phyloP scores from a whole-genome alignment of 1,140 invertebrate genomes.

The Rhagoletis zephyria region DNA sequence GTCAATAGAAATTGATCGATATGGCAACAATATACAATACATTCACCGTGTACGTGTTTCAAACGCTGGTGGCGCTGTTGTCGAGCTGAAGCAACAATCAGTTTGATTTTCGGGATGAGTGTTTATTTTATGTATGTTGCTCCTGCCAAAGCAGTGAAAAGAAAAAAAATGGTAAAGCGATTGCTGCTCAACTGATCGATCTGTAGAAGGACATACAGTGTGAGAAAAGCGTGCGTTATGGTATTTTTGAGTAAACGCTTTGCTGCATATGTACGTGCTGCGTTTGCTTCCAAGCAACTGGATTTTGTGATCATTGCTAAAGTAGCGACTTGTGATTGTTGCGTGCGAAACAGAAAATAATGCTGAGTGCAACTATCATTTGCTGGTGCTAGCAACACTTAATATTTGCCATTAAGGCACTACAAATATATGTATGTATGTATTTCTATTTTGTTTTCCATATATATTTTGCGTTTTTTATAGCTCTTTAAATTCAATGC shows the following conservation, averaged over 20 bases:
- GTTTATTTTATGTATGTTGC: neutral
- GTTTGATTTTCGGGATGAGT: neutral
- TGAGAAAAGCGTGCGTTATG: constrained; percentile 5
- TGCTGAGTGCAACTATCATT: too few relatives aligned
- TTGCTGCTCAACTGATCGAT: neutral
- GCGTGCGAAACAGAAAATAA: too few relatives aligned
- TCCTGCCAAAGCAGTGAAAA: constrained; percentile 5
- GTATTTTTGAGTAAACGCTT: constrained; percentile 7
- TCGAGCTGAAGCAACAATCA: neutral
- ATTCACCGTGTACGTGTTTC: too few relatives aligned
- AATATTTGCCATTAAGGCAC: constrained; percentile 6
- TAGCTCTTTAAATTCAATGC: neutral
- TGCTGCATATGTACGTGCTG: neutral
- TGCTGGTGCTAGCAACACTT: constrained; percentile 19
- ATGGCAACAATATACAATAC: neutral
- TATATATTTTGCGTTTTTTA: too few relatives aligned
- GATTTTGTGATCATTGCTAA: too few relatives aligned
- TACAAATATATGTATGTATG: neutral
- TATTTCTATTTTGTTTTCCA: too few relatives aligned
- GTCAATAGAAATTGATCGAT: neutral
- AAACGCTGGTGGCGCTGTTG: neutral
- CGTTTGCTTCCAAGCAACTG: too few relatives aligned
- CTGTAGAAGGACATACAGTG: neutral
- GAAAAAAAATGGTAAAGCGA: constrained; percentile 25
- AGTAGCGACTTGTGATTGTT: too few relatives aligned